Evolutionary conservation across 92 coral and sea anemone genomes (phyloP), one percentile per base, ranked within the genome.

Genomic region (Parazoanthus atlanticus): DNA sequence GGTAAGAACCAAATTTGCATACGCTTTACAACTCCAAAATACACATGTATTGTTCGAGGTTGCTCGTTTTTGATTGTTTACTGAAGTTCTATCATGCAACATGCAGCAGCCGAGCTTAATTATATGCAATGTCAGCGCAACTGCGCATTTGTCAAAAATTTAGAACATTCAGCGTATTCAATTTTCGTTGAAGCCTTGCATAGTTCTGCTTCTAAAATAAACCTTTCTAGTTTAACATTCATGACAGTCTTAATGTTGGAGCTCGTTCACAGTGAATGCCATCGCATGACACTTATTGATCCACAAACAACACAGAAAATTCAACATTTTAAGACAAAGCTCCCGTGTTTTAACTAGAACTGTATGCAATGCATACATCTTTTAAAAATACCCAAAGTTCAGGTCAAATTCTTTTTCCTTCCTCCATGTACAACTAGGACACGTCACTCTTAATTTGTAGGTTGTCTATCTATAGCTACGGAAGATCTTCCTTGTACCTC

Each of bases 11-110:
- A 46, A 30, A 84, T 84, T 69, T 84, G 87, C 87, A 84, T 84
- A 33, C 38, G 87, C 26, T 38, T 84, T 69, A 15, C 23, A 29
- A 28, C 13, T 40, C 40, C 64, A 70, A 84, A 30, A 84, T 56
- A 84, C 69, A 84, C 74, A 70, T 28, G n/a, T 69, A 84, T 84
- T 84, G 87, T 84, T 84, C 47, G 12, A 38, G 64, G 67, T 30
- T 71, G 64, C 16, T 38, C 36, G 40, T 41, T 30, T 83, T 83
- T 40, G 12, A 83, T 76, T 69, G 66, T 84, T 83, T 69, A 36
- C 67, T 8, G 11, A 17, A 67, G 6, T n/a, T n/a, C 65, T n/a
- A 16, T 41, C 77, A 66, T 83, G 76, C 40, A 66, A 11, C 65
- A 69, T 26, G 47, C 12, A 23, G n/a, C 86, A 41, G 38, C 25